Evolutionary conservation across 1,140 invertebrate species (phyloP).

Genomic region (Grapholita molesta): DNA sequence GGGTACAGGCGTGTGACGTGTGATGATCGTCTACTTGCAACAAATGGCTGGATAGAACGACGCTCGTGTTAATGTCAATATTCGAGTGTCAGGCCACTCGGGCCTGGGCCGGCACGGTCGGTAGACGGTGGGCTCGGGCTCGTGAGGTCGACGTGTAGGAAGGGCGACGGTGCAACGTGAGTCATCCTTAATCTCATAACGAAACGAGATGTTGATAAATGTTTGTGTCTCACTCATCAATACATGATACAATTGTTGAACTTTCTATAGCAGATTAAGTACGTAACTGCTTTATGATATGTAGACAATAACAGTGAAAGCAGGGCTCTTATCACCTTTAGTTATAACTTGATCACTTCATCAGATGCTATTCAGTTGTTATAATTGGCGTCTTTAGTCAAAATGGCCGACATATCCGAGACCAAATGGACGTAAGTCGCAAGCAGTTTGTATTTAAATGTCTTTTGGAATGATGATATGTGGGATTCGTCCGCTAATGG

Average conservation of each 20-base stretch:
- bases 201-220: constrained; percentile 15
- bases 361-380: constrained; percentile 24
- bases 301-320: constrained; percentile 47
- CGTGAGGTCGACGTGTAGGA: too few species aligned
- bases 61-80: too few species aligned
- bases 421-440: background rate
- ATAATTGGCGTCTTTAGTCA: constrained; percentile 27
- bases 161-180: too few species aligned
- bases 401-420: constrained; percentile 12
- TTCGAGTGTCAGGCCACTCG: too few species aligned
- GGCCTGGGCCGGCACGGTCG: too few species aligned
- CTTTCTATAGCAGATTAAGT: constrained; percentile 52
- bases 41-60: too few species aligned
- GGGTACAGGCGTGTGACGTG: too few species aligned
- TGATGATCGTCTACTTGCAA: too few species aligned
- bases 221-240: background rate
- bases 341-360: constrained; percentile 19
- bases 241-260: constrained; percentile 44
- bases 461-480: background rate
- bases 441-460: background rate
- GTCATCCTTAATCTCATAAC: constrained; percentile 1
- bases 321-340: constrained; percentile 30
- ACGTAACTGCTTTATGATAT: constrained; percentile 48
- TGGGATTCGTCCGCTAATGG: background rate
- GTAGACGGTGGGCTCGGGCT: too few species aligned